phyloP scores from a whole-genome alignment of 2,797 vertebrate genomes.

The Clarias fuscus region DNA sequence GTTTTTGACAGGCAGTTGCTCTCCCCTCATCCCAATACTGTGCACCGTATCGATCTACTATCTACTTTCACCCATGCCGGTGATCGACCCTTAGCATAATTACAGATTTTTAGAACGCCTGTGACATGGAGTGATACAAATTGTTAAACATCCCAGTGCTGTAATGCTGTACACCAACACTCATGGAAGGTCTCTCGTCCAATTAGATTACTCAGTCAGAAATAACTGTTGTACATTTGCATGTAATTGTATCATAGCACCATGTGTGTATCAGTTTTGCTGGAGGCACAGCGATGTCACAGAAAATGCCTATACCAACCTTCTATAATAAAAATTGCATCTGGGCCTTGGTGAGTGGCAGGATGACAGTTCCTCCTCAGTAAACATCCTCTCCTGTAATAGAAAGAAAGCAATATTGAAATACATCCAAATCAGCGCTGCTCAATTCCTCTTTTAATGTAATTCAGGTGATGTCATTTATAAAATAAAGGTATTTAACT shows the following conservation, averaged over 20 bases:
- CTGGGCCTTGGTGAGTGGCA: constrained; percentile 23
- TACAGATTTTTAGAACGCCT: too few species aligned
- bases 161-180: too few species aligned
- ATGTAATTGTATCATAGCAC: background rate
- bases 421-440: background rate
- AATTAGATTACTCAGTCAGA: too few species aligned
- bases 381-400: constrained; percentile 19
- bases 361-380: constrained; percentile 18
- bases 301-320: constrained; percentile 44
- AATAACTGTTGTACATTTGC: too few species aligned
- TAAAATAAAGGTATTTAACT: background rate
- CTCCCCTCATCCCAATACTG: too few species aligned
- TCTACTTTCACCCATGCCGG: too few species aligned
- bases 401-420: constrained; percentile 8
- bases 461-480: background rate
- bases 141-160: too few species aligned
- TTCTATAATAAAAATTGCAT: constrained; percentile 58
- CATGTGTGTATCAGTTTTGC: background rate
- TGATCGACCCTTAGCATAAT: too few species aligned
- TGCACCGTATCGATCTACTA: too few species aligned
- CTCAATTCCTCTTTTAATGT: background rate
- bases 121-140: too few species aligned
- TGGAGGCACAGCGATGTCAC: background rate
- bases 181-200: too few species aligned
- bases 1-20: too few species aligned